phyloP scores from a whole-genome alignment of 2,797 vertebrate genomes.

The Enteromius treurensis region DNA sequence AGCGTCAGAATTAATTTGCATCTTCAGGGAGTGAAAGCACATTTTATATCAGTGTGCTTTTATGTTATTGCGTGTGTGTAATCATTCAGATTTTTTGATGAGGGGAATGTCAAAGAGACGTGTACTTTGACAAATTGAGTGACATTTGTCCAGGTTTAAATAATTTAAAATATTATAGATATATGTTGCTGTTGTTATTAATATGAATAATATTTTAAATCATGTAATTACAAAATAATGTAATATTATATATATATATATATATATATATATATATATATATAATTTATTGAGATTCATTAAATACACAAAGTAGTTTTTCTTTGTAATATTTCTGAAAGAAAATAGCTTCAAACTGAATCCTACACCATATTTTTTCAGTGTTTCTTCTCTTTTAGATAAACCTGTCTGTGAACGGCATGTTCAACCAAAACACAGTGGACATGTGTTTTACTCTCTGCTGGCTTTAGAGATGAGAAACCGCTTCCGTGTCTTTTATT shows the following conservation, averaged over 20 bases:
- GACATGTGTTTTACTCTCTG: neutral
- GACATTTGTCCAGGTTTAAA: no score
- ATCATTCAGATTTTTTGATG: neutral
- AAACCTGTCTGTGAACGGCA: neutral
- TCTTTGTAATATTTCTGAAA: neutral
- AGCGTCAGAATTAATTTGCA: neutral
- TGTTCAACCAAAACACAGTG: neutral
- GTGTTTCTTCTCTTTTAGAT: neutral
- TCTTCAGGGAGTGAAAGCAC: neutral
- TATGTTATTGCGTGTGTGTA: neutral
- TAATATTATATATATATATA: no score
- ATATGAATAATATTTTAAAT: no score
- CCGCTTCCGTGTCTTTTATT: conserved; percentile 4
- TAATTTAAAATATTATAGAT: no score
- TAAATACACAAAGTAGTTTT: neutral
- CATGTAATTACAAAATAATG: no score
- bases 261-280: no score
- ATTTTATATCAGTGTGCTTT: neutral
- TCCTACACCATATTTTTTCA: neutral
- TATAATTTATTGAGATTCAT: no score
- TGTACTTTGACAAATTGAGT: no score
- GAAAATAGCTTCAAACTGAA: neutral
- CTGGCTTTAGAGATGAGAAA: neutral
- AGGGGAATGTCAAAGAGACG: no score
- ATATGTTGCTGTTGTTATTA: no score